phyloP scores from a whole-genome alignment of 2,797 vertebrate species.

The Neosilurus mollespiculum region DNA sequence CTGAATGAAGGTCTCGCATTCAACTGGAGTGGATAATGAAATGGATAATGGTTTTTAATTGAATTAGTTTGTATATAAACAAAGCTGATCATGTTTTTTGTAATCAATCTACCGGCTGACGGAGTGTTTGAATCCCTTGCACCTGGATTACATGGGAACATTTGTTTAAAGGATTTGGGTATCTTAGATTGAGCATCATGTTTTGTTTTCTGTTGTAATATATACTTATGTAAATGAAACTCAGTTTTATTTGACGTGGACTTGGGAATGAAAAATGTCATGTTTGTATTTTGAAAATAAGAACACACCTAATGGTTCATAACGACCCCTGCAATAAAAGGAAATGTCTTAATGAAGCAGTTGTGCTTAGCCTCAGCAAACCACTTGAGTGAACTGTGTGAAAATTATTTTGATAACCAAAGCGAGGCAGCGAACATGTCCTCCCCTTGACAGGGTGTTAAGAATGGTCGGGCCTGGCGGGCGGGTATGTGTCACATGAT shows the following conservation, averaged over 20 bases:
- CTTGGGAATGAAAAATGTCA: neutral
- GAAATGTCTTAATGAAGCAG: neutral
- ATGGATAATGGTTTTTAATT: neutral
- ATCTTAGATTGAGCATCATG: neutral
- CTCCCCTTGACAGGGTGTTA: constrained; percentile 10
- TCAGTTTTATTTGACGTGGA: neutral
- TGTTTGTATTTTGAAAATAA: neutral
- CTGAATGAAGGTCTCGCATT: neutral
- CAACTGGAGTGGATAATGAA: neutral
- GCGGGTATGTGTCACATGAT: constrained; percentile 20
- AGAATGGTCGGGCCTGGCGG: neutral
- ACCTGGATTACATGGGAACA: neutral
- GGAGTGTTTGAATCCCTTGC: neutral
- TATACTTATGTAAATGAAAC: neutral
- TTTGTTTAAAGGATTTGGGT: too few species aligned
- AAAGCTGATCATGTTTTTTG: neutral
- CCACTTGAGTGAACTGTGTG: constrained; percentile 6
- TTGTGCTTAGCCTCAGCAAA: neutral
- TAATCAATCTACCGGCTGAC: too few species aligned
- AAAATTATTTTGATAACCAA: constrained; percentile 1
- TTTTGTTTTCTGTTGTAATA: neutral
- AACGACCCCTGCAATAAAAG: neutral
- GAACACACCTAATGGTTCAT: neutral
- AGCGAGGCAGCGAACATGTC: constrained; percentile 2
- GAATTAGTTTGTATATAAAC: too few species aligned